phyloP scores from a whole-genome alignment of 2,888 invertebrate genomes.

The Athalia circularis region DNA sequence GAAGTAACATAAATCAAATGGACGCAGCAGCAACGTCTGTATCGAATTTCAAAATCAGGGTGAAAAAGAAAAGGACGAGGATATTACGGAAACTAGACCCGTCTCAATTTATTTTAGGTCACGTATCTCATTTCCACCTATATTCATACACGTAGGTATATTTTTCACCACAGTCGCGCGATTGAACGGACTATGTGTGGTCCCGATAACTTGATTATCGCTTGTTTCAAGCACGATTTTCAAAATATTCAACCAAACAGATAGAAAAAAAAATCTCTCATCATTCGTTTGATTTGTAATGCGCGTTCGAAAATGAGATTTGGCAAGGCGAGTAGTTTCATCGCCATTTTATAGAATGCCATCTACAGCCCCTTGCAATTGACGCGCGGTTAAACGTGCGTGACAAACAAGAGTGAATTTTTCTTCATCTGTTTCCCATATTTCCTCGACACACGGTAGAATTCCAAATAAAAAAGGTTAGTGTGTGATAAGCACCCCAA shows the following conservation, averaged over 20 bases:
- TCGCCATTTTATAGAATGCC: neutral
- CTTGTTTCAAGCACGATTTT: no score
- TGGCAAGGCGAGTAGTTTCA: no score
- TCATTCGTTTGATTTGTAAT: no score
- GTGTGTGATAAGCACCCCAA: constrained; percentile 40
- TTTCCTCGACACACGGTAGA: constrained; percentile 12
- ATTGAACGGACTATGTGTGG: no score
- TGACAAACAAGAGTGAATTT: constrained; percentile 22
- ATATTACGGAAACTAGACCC: constrained; percentile 40
- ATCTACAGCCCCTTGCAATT: neutral
- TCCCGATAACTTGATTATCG: no score
- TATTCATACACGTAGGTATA: neutral
- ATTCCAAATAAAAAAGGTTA: constrained; percentile 5
- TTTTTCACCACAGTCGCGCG: no score
- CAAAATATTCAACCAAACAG: no score
- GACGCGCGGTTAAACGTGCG: neutral
- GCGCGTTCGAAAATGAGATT: no score
- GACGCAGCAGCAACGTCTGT: constrained; percentile 2
- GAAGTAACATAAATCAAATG: constrained; percentile 33
- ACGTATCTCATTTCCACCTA: constrained; percentile 25
- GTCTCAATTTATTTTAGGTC: constrained; percentile 35
- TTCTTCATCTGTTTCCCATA: neutral
- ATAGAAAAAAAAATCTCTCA: no score
- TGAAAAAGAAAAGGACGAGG: constrained; percentile 30
- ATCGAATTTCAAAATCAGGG: constrained; percentile 34